phyloP scores from a whole-genome alignment of 1,140 invertebrate genomes.

The Drosophila nigromelanica region DNA sequence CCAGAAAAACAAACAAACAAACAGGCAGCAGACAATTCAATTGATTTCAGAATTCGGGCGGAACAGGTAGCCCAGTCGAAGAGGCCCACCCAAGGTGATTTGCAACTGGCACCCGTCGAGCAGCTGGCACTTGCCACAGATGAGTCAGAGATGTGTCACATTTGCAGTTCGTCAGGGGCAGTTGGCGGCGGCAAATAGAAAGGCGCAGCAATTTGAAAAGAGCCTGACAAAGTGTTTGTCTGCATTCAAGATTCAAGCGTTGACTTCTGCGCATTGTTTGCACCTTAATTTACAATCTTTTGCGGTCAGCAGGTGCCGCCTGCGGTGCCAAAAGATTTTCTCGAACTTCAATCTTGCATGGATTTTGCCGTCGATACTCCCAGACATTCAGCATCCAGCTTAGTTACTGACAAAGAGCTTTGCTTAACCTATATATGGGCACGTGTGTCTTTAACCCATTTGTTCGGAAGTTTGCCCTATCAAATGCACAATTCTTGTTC shows the following conservation, averaged over 20 bases:
- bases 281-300: slow-evolving; percentile 76
- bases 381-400: slow-evolving; percentile 16
- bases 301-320: slow-evolving; percentile 60
- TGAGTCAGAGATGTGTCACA: slow-evolving; percentile 49
- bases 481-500: slow-evolving; percentile 75
- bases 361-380: background rate
- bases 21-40: slow-evolving; percentile 31
- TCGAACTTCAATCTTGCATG: background rate
- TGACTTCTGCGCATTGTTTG: slow-evolving; percentile 64
- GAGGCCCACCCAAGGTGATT: slow-evolving; percentile 32
- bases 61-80: slow-evolving; percentile 13
- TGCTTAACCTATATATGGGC: slow-evolving; percentile 34
- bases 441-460: slow-evolving; percentile 52
- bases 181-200: slow-evolving; percentile 54
- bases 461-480: slow-evolving; percentile 44
- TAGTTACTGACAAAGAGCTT: slow-evolving; percentile 25
- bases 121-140: background rate
- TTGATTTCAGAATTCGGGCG: slow-evolving; percentile 25
- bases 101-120: slow-evolving; percentile 14
- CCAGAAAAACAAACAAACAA: background rate
- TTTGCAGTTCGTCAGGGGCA: slow-evolving; percentile 44
- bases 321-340: slow-evolving; percentile 26
- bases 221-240: slow-evolving; percentile 36
- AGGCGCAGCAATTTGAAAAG: slow-evolving; percentile 26
- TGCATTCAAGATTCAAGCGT: background rate